Conservation (phyloP, 2,888 invertebrate genomes). For the Hartigia nigra region DNA sequence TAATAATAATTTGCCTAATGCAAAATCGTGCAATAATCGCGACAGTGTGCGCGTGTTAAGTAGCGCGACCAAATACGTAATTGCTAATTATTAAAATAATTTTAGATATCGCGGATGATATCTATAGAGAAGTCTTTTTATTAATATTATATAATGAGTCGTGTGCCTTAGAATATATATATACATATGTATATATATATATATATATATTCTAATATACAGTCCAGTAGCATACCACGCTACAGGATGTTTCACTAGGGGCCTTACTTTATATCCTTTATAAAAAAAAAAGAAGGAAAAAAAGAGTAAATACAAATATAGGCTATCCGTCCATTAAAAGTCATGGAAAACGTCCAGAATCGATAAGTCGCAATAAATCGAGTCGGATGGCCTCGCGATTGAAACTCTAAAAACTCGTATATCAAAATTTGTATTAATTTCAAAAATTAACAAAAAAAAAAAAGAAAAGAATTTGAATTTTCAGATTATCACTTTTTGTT, state of each 20-base stretch:
- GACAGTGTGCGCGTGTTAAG: neutral
- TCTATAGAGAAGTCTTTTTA: neutral
- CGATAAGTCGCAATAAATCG: neutral
- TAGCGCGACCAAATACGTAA: neutral
- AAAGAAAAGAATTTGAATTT: neutral
- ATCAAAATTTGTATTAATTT: neutral
- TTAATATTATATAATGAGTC: conserved; percentile 2
- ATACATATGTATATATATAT: conserved; percentile 23
- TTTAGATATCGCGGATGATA: neutral
- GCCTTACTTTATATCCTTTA: neutral
- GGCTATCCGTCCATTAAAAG: neutral
- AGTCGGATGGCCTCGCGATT: neutral
- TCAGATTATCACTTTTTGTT: neutral
- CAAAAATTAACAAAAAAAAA: no score
- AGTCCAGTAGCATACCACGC: neutral
- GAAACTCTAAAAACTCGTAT: neutral
- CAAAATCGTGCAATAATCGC: neutral
- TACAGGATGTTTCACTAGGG: neutral
- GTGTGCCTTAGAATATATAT: neutral
- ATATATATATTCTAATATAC: no score
- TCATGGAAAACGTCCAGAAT: neutral
- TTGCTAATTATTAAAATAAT: conserved; percentile 3
- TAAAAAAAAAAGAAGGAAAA: neutral
- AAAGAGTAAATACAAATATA: neutral
- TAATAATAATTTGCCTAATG: neutral